phyloP scores from a whole-genome alignment of 2,797 vertebrate species.

The Diceros bicornis region DNA sequence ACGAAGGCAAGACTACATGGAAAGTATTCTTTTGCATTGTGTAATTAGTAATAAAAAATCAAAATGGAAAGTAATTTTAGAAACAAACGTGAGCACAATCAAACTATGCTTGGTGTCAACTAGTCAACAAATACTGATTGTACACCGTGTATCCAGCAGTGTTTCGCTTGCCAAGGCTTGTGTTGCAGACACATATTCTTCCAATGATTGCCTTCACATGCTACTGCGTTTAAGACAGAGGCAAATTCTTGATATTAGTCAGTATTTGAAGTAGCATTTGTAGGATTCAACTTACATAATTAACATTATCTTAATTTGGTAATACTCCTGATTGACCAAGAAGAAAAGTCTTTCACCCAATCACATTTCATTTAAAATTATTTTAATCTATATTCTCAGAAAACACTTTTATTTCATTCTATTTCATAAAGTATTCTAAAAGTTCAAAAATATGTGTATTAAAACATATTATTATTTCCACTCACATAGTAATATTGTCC shows the following conservation, averaged over 20 bases:
- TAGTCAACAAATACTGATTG: background rate
- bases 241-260: background rate
- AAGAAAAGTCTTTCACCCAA: background rate
- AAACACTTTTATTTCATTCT: constrained; percentile 3
- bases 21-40: background rate
- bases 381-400: background rate
- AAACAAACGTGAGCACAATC: background rate
- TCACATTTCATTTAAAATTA: constrained; percentile 38
- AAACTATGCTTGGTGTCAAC: background rate
- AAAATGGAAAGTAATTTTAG: background rate
- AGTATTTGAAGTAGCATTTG: background rate
- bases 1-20: background rate
- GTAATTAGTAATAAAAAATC: background rate
- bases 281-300: background rate
- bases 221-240: background rate
- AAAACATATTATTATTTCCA: background rate
- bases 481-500: background rate
- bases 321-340: background rate
- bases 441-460: background rate
- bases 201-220: background rate
- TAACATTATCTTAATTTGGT: background rate
- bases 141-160: background rate
- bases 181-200: background rate
- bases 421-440: constrained; percentile 1
- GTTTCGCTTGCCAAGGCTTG: background rate